Conservation (phyloP, 2,113 vertebrate species). For the Catharus bicknelli region DNA sequence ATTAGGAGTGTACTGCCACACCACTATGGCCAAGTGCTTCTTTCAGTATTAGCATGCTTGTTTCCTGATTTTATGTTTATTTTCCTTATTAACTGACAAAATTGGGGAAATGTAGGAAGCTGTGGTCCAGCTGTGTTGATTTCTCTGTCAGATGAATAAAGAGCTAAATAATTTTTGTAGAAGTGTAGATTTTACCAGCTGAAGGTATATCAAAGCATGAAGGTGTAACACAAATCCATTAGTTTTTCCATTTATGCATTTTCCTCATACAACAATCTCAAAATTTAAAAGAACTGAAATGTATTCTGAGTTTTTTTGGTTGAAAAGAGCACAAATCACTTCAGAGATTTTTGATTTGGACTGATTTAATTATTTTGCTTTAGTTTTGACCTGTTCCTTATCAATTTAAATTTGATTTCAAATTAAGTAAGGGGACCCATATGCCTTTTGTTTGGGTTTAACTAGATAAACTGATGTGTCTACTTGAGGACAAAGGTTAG, state of each 20-base stretch:
- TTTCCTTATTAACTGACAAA: background rate
- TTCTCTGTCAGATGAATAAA: background rate
- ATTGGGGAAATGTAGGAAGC: background rate
- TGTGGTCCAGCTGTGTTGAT: background rate
- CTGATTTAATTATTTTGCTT: background rate
- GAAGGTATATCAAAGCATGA: background rate
- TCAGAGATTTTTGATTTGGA: background rate
- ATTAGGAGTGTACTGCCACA: background rate
- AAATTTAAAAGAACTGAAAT: background rate
- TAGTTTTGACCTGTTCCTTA: background rate
- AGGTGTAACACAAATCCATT: background rate
- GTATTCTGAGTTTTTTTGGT: background rate
- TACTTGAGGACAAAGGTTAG: background rate
- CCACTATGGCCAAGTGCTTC: background rate
- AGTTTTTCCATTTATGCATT: background rate
- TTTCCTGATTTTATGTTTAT: background rate
- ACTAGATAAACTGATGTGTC: background rate
- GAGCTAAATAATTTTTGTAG: background rate
- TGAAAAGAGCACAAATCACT: background rate
- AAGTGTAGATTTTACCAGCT: background rate
- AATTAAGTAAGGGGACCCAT: background rate
- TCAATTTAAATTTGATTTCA: background rate
- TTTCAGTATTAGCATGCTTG: background rate
- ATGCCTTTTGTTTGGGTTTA: background rate
- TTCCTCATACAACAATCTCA: background rate